Evolutionary conservation across 1,140 invertebrate genomes (phyloP).

Genomic region (Octopus sinensis): DNA sequence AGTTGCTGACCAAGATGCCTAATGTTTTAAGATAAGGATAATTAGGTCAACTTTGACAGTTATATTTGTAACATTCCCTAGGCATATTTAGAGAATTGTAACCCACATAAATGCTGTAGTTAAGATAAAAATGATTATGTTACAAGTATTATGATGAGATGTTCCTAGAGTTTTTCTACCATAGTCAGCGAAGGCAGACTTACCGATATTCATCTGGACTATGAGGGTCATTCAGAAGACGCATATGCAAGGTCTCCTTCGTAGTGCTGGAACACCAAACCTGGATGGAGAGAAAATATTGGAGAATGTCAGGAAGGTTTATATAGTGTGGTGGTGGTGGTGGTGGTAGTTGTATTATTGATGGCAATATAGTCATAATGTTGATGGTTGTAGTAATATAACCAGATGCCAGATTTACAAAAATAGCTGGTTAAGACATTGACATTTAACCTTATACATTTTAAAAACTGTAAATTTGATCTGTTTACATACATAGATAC

Average conservation of each 20-base stretch:
- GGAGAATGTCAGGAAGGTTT: not conserved
- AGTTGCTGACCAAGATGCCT: too few relatives aligned
- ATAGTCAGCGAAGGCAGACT: not conserved
- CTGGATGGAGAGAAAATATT: slow-evolving; percentile 23
- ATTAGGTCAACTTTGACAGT: too few relatives aligned
- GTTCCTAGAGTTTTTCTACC: too few relatives aligned
- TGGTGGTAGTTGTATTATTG: not conserved
- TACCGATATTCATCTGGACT: slow-evolving; percentile 50
- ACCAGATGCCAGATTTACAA: not conserved
- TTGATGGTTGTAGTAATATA: not conserved
- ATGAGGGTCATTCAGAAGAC: slow-evolving; percentile 45
- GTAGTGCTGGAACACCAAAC: slow-evolving; percentile 51
- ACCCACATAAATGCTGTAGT: too few relatives aligned
- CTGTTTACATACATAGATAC: too few relatives aligned
- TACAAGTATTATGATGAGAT: too few relatives aligned
- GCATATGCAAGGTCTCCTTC: slow-evolving; percentile 44
- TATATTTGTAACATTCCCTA: too few relatives aligned
- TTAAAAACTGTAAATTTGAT: too few relatives aligned
- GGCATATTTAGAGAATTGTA: too few relatives aligned
- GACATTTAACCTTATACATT: too few relatives aligned
- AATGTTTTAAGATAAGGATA: too few relatives aligned
- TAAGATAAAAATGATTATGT: too few relatives aligned
- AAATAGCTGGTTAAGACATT: not conserved
- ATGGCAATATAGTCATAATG: not conserved
- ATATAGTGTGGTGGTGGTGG: slow-evolving; percentile 8